Conservation (phyloP, 2,888 invertebrate species). For the Aphodius sticticus region DNA sequence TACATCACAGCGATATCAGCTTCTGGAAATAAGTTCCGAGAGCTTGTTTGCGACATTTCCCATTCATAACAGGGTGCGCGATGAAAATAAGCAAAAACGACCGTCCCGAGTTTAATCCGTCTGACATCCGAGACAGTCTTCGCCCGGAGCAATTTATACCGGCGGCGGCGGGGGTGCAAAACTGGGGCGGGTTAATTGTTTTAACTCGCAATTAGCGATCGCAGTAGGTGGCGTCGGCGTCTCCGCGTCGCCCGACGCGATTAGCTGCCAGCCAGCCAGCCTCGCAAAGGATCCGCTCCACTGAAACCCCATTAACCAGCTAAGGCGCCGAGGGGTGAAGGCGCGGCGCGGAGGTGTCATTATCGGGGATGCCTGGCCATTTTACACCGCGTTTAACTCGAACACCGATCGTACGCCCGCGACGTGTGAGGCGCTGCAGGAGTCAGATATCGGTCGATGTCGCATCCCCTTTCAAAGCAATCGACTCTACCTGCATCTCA, state of each 20-base stretch:
- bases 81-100: background rate
- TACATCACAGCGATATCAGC: too few species aligned
- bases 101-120: background rate
- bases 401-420: background rate
- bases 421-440: background rate
- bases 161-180: background rate
- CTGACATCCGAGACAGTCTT: background rate
- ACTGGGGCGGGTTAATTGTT: background rate
- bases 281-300: background rate
- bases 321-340: background rate
- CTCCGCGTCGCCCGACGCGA: background rate
- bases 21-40: too few species aligned
- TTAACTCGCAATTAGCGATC: background rate
- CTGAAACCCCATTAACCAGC: background rate
- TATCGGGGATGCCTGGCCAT: background rate
- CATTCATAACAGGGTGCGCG: too few species aligned
- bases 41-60: too few species aligned
- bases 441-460: conserved; percentile 44
- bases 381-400: background rate
- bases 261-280: background rate
- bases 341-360: conserved; percentile 4
- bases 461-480: conserved; percentile 46
- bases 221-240: background rate
- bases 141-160: background rate
- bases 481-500: background rate